Base-by-base conservation (phyloP, 1,140 invertebrate species). In the Atta cephalotes region DNA sequence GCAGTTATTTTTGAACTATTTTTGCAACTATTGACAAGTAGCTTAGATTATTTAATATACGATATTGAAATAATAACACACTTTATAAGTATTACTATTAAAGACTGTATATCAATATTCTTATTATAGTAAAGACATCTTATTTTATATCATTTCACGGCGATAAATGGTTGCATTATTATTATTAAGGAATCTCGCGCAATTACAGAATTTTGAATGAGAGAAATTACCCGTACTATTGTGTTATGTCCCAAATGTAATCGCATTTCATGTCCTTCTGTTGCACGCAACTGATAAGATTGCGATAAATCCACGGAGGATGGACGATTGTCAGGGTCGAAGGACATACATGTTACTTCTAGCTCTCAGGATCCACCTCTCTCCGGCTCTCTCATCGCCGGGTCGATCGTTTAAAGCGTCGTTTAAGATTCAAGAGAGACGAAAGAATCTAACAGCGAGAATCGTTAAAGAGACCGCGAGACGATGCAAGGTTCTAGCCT, bases 281-380 rank as follows among this genome's bases (percentile, higher is more conserved):
- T 63, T 31, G 49, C 63, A 51, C 71, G 74, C 74, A 62, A 77
- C 35, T 63, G 56, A 25, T 28, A 28, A 82, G 25, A 12, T 49
- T 63, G 58, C 72, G 68, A 81, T 85, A 90, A 85, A 49, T 86
- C 66, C 56, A 74, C 49, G 31, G 68, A 86, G 77, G 78, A 87
- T 86, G 72, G 86, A 88, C 87, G 90, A 91, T 91, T 91, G 90
- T 91, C 90, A 88, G 66, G 53, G 21, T 87, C 72, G 31, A 87
- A 87, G 51, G 77, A 87, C 72, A 90, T 82, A 88, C 68, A 71
- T 68, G 16, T 84, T 49, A 62, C 39, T 63, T 78, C 62, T 81
- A 90, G 7, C 9, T 76, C 31, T 85, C 58, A 21, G 25, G 81
- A 90, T 68, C 71, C 80, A 87, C 51, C 56, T 66, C 21, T 65